Conservation (phyloP, 1,140 invertebrate genomes). For the Agrilus planipennis region DNA sequence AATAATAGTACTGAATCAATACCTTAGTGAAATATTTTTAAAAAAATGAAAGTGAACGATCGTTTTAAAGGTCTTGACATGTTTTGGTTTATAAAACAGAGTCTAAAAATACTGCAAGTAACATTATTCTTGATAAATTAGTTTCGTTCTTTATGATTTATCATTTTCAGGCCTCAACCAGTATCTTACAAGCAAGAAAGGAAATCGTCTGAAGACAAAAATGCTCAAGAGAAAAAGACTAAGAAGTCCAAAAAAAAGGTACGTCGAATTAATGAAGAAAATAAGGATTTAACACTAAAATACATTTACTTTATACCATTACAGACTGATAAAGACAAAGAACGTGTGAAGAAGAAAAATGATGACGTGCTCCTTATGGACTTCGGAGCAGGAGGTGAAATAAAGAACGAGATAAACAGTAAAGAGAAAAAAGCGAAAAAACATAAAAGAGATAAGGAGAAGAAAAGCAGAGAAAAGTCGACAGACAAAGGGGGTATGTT, state of each 20-base stretch:
- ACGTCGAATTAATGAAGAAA: conserved; percentile 32
- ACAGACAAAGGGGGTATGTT: conserved; percentile 36
- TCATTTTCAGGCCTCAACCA: too few species aligned
- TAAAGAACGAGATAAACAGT: conserved; percentile 16
- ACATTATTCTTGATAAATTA: too few species aligned
- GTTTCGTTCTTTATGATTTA: too few species aligned
- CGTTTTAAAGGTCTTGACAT: too few species aligned
- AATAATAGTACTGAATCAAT: too few species aligned
- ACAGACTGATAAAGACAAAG: neutral
- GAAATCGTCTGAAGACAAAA: conserved; percentile 14
- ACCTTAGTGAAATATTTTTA: too few species aligned
- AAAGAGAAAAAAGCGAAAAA: conserved; percentile 34
- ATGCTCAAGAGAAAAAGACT: conserved; percentile 15
- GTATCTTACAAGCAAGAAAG: conserved; percentile 26
- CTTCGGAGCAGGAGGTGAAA: conserved; percentile 13
- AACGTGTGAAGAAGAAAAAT: conserved; percentile 10
- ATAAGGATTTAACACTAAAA: conserved; percentile 5
- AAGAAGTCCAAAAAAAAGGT: conserved; percentile 31
- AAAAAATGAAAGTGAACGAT: too few species aligned
- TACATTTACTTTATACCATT: neutral
- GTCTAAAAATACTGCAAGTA: too few species aligned
- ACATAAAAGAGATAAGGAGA: conserved; percentile 29
- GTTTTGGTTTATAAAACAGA: too few species aligned
- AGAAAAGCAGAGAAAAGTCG: conserved; percentile 28
- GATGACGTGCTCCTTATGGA: conserved; percentile 4